phyloP scores from a whole-genome alignment of 2,888 invertebrate genomes.

The Drosophila subquinaria region DNA sequence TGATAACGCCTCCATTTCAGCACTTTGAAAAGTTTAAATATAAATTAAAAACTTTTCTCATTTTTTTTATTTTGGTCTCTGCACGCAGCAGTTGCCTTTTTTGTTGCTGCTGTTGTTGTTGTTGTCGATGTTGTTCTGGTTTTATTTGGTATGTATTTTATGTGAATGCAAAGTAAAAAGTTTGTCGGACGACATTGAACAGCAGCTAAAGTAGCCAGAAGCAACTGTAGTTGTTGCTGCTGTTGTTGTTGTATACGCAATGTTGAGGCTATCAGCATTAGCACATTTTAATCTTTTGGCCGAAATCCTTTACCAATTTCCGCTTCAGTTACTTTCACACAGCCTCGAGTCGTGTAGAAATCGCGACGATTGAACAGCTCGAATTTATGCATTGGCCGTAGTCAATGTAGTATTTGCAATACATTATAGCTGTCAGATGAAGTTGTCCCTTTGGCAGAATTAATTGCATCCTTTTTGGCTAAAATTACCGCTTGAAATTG shows the following conservation, averaged over 20 bases:
- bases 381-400: slow-evolving; percentile 56
- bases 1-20: slow-evolving; percentile 79
- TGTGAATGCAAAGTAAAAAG: slow-evolving; percentile 80
- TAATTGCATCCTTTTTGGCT: slow-evolving; percentile 78
- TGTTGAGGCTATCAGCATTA: slow-evolving; percentile 52
- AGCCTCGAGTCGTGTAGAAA: slow-evolving; percentile 47
- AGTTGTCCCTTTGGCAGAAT: slow-evolving; percentile 80
- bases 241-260: slow-evolving; percentile 30
- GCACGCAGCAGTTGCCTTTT: slow-evolving; percentile 22
- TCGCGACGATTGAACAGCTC: slow-evolving; percentile 16
- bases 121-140: slow-evolving; percentile 45
- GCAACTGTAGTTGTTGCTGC: slow-evolving; percentile 18
- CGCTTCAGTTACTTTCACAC: slow-evolving; percentile 66
- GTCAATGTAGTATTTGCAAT: slow-evolving; percentile 61
- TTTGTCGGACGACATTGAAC: slow-evolving; percentile 74
- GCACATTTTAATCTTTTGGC: slow-evolving; percentile 56
- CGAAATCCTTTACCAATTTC: slow-evolving; percentile 81
- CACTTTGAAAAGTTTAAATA: slow-evolving; percentile 84
- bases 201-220: slow-evolving; percentile 9
- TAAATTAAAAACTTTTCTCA: slow-evolving; percentile 85
- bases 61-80: slow-evolving; percentile 56
- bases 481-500: slow-evolving; percentile 47
- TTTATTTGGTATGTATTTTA: slow-evolving; percentile 68
- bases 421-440: slow-evolving; percentile 82
- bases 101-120: slow-evolving; percentile 14